Percentiles rank a stretch among this genome's conserved stretches.
Evolutionary conservation across 2,888 invertebrate species (phyloP).

Genomic region (Leucania comma): DNA sequence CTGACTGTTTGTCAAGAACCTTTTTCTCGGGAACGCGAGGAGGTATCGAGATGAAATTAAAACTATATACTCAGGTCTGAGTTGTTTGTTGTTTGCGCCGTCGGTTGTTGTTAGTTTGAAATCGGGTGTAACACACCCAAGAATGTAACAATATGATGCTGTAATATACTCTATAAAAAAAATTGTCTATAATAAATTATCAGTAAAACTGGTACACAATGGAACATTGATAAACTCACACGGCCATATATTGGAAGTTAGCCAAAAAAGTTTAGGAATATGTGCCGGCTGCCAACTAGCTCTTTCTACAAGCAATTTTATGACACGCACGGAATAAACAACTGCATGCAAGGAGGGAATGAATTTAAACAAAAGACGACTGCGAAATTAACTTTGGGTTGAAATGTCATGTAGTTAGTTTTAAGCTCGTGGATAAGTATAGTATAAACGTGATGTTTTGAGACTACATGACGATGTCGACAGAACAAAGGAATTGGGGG

Average conservation of each 20-base stretch:
- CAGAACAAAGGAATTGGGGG: no score
- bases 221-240: constrained; percentile 51
- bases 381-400: neutral
- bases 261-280: constrained; percentile 55
- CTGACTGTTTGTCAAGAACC: no score
- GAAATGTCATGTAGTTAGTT: no score
- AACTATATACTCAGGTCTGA: no score
- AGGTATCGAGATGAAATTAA: no score
- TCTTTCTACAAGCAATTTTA: constrained; percentile 36
- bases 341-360: neutral
- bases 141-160: constrained; percentile 11
- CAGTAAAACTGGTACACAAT: constrained; percentile 48
- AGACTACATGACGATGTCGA: no score
- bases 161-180: constrained; percentile 15
- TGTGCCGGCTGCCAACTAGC: constrained; percentile 34
- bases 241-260: constrained; percentile 17
- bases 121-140: no score
- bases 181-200: constrained; percentile 50
- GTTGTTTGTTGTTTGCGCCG: no score
- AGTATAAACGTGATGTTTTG: no score
- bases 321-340: constrained; percentile 34
- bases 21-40: no score
- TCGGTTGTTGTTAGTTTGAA: no score
- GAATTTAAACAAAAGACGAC: constrained; percentile 6
- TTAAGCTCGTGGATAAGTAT: no score